These are phyloP conservation scores for Pasiphila rectangulata DNA, from an alignment of 2,888 invertebrate species.

Conservation along the genomic window DNA sequence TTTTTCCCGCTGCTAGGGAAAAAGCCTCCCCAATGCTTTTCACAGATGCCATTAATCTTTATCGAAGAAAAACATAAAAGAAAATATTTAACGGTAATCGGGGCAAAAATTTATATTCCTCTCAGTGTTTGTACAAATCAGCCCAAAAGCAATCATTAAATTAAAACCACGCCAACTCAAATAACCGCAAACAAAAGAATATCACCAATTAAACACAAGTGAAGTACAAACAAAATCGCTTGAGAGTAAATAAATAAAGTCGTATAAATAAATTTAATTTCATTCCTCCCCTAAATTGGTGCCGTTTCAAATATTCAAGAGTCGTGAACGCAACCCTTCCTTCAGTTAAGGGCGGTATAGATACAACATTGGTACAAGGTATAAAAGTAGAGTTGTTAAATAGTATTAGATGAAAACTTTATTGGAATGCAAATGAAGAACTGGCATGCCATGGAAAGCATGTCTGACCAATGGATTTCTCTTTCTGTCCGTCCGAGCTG, in stretches of 20 bases:
- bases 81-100: too few species aligned
- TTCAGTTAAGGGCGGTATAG: slow-evolving; percentile 65
- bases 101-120: too few species aligned
- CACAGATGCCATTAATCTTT: too few species aligned
- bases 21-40: too few species aligned
- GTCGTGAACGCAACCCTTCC: slow-evolving; percentile 78
- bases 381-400: slow-evolving; percentile 20
- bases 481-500: too few species aligned
- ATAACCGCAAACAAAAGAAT: slow-evolving; percentile 35
- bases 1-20: too few species aligned
- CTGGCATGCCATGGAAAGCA: too few species aligned
- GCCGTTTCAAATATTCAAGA: slow-evolving; percentile 78
- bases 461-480: too few species aligned
- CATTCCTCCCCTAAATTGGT: slow-evolving; percentile 73
- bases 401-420: too few species aligned
- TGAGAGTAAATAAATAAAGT: slow-evolving; percentile 69
- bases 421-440: too few species aligned
- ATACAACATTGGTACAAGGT: slow-evolving; percentile 42
- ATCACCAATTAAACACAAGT: slow-evolving; percentile 48
- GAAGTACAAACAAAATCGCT: slow-evolving; percentile 49
- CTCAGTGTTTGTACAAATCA: background rate
- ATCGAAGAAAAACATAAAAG: too few species aligned
- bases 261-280: slow-evolving; percentile 79
- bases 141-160: slow-evolving; percentile 10
- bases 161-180: slow-evolving; percentile 13